These are phyloP conservation scores for Mormyrus iriodes DNA, from an alignment of 2,113 vertebrate species.

Conservation along the genomic window DNA sequence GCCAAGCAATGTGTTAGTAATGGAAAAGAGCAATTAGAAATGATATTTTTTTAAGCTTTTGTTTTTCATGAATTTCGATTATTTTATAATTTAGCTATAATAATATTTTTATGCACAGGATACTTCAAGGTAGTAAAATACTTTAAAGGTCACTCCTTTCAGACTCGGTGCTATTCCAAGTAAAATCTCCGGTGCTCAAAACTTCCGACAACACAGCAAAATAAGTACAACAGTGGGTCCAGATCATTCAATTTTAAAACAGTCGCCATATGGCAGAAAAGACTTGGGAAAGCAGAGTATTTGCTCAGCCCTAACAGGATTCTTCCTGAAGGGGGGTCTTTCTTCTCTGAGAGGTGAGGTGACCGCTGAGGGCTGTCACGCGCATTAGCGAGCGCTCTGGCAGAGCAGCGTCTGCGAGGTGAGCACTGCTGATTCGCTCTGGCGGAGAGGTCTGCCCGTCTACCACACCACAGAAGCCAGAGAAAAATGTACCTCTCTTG, in stretches of 20 bases:
- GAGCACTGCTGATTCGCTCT: not conserved
- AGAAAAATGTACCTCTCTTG: not conserved
- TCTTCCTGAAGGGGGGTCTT: not conserved
- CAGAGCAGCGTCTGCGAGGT: not conserved
- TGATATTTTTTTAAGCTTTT: not conserved
- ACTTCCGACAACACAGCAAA: not conserved
- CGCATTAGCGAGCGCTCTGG: not conserved
- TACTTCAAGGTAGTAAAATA: not conserved
- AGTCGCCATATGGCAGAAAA: not conserved
- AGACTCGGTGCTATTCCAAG: not conserved
- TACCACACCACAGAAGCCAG: not conserved
- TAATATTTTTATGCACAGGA: not conserved
- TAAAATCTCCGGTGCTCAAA: not conserved
- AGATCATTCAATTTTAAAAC: not conserved
- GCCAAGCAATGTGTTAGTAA: not conserved
- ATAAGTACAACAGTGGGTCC: not conserved
- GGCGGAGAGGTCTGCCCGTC: not conserved
- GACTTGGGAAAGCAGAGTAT: not conserved
- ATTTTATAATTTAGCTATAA: not conserved
- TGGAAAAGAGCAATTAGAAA: not conserved
- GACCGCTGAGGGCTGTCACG: not conserved
- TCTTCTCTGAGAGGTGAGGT: not conserved
- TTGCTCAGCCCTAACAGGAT: not conserved
- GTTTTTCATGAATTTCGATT: not conserved
- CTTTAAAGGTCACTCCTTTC: not conserved